phyloP scores from a whole-genome alignment of 2,797 vertebrate species.

The Sylvia borin region DNA sequence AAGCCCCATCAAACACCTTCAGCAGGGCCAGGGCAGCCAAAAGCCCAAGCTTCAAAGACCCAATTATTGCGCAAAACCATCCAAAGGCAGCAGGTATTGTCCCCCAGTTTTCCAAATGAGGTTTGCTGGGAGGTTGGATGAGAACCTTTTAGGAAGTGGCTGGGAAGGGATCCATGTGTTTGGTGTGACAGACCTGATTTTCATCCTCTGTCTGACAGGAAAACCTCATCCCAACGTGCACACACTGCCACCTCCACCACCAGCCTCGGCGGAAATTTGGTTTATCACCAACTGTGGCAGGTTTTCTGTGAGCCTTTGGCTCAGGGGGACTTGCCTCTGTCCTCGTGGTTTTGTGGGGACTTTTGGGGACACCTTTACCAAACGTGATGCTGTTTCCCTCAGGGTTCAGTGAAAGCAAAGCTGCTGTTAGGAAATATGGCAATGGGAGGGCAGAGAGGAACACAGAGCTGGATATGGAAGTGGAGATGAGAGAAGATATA shows the following conservation, averaged over 20 bases:
- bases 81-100: neutral
- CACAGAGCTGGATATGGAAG: accelerated
- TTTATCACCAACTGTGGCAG: neutral
- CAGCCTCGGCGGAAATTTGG: neutral
- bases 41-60: neutral
- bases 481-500: neutral
- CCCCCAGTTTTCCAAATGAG: neutral
- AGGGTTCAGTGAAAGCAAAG: neutral
- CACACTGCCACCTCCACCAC: neutral
- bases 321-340: neutral
- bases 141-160: neutral
- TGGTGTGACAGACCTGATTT: neutral
- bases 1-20: neutral
- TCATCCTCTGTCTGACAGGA: neutral
- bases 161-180: neutral
- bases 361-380: neutral
- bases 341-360: neutral
- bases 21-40: neutral
- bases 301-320: neutral
- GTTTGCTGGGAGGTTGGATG: neutral
- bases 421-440: neutral
- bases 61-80: neutral
- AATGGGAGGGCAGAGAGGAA: neutral
- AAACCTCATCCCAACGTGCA: neutral
- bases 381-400: neutral